Evolutionary conservation across 2,113 vertebrate species (phyloP).

Genomic region (Panthera leo): DNA sequence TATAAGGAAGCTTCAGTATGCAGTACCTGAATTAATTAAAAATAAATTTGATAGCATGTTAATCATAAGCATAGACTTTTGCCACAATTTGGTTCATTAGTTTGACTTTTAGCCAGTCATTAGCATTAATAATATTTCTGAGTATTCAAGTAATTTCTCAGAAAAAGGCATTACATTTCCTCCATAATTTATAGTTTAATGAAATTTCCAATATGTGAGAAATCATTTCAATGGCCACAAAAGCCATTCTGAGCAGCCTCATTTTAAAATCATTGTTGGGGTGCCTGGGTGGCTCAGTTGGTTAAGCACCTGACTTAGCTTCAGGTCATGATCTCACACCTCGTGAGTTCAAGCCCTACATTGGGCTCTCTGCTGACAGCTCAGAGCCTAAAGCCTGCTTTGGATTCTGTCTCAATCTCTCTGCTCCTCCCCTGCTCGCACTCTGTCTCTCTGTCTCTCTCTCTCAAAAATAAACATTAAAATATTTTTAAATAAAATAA

Average conservation of each 20-base stretch:
- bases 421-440: too few relatives aligned
- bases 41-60: not conserved
- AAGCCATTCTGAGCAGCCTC: not conserved
- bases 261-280: not conserved
- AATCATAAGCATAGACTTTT: not conserved
- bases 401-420: too few relatives aligned
- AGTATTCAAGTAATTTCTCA: slow-evolving; percentile 39
- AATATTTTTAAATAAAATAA: too few relatives aligned
- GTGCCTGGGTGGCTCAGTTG: too few relatives aligned
- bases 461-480: too few relatives aligned
- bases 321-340: too few relatives aligned
- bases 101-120: not conserved
- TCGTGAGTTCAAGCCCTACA: too few relatives aligned
- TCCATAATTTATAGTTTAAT: not conserved
- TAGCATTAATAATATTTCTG: not conserved
- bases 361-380: too few relatives aligned
- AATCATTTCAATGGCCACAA: not conserved
- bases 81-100: not conserved
- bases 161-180: slow-evolving; percentile 17
- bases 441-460: too few relatives aligned
- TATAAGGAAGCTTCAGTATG: not conserved
- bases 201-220: not conserved
- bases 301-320: too few relatives aligned
- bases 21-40: not conserved
- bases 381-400: too few relatives aligned